Evolutionary conservation across 2,797 vertebrate genomes (phyloP), one percentile per base, ranked within the genome.

Genomic region (Notolepis coatsorum): DNA sequence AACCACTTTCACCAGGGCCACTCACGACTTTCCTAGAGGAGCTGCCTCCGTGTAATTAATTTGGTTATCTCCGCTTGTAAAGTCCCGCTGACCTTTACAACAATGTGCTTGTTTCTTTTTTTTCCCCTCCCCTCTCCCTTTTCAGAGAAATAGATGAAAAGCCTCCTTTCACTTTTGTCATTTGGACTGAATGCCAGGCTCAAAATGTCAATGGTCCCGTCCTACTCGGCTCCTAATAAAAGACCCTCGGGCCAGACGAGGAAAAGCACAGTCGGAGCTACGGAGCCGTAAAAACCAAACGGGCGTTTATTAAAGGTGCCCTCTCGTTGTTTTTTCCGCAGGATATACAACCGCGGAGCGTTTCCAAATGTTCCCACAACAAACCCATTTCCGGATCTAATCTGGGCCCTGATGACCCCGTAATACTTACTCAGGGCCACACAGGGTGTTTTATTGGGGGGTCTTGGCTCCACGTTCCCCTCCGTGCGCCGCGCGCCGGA

Each of bases 51-150:
- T 87, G 90, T 90, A 89, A 91, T 91, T 90, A 88, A 91, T 89
- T 86, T 81, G 78, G 84, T 88, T 90, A 91, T 91, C 90, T 77
- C 63, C 65, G 79, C 87, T 77, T 91, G 86, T 91, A 90, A 35
- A 86, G 89, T 91, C 87, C 65, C 59, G 2, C 60, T 87, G 92
- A 93, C 93, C 93, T 94, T 94, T 87, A 80, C 84, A 65, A 86
- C 73, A 89, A 87, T 89, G 81, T 81, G 55, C 73, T 83, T 81
- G 77, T 79, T 68, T 79, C 45, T 18, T 62, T 76, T 5, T 65
- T 69, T 66, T 61, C 13, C 47, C 37, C 43, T 30, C 47, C 37
- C 43, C 18, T 42, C 68, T 76, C 51, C 70, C 27, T 7, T n/a
- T n/a, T 71, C 67, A 68, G 71, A 58, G 70, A 76, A 79, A 73